These are phyloP conservation scores for Orestias chungarensis DNA, from an alignment of 2,797 vertebrate species.

Conservation along the genomic window DNA sequence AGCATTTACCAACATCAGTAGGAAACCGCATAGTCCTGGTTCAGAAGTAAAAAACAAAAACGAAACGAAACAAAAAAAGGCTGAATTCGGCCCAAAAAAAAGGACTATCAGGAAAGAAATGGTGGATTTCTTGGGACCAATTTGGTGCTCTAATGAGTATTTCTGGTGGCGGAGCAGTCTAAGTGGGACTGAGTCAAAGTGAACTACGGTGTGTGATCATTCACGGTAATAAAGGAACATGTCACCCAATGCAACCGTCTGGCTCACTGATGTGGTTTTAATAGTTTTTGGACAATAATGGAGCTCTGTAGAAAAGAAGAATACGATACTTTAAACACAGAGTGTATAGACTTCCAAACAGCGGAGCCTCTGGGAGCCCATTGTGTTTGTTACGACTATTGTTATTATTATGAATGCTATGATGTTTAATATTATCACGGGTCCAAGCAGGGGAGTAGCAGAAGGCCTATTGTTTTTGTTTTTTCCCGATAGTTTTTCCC, in stretches of 20 bases:
- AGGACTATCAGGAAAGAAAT: not conserved
- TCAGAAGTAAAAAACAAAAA: not conserved
- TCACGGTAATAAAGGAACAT: constrained; percentile 27
- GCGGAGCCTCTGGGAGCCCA: constrained; percentile 19
- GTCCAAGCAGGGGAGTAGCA: constrained; percentile 10
- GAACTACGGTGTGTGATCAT: constrained; percentile 24
- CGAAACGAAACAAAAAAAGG: not conserved
- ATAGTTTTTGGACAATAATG: constrained; percentile 33
- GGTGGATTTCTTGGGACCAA: constrained; percentile 17
- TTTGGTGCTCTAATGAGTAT: constrained; percentile 9
- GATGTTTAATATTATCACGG: constrained; percentile 23
- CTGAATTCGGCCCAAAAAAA: not conserved
- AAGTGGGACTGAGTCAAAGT: constrained; percentile 14
- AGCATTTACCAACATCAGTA: not conserved
- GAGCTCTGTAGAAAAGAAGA: constrained; percentile 26
- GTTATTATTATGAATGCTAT: constrained; percentile 25
- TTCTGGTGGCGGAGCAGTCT: constrained; percentile 13
- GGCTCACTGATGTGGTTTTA: constrained; percentile 29
- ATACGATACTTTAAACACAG: constrained; percentile 7
- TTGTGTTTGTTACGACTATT: constrained; percentile 17
- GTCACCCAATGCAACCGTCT: constrained; percentile 12
- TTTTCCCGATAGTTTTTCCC: constrained; percentile 1
- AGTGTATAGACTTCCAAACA: constrained; percentile 4
- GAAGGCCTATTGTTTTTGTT: constrained; percentile 26
- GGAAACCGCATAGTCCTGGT: not conserved